These are phyloP conservation scores for Oasisia sp. DNA, from an alignment of 2,888 invertebrate species.

Conservation along the genomic window DNA sequence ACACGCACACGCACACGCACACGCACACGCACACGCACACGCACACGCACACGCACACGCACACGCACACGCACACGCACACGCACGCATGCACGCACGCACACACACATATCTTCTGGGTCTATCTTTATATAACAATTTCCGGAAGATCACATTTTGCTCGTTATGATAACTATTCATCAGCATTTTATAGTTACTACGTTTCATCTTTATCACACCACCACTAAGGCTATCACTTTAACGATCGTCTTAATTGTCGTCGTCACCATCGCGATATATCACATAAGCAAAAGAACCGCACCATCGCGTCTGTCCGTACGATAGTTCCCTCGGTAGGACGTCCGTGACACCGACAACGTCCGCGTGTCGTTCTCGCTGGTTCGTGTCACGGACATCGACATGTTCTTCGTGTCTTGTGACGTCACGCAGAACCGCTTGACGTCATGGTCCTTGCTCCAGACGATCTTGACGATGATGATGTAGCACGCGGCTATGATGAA, in stretches of 20 bases:
- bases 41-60: too few relatives aligned
- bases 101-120: too few relatives aligned
- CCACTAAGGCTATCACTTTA: not conserved
- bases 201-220: not conserved
- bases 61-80: too few relatives aligned
- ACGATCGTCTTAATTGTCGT: not conserved
- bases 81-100: too few relatives aligned
- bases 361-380: not conserved
- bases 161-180: too few relatives aligned
- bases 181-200: not conserved
- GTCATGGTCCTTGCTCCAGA: slow-evolving; percentile 79
- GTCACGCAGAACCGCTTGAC: not conserved
- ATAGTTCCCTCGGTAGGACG: not conserved
- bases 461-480: slow-evolving; percentile 88
- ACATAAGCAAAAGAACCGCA: not conserved
- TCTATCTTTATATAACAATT: too few relatives aligned
- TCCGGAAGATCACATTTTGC: too few relatives aligned
- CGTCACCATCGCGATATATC: not conserved
- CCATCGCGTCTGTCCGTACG: not conserved
- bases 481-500: slow-evolving; percentile 90
- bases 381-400: not conserved
- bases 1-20: too few relatives aligned
- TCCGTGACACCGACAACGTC: not conserved
- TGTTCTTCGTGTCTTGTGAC: not conserved
- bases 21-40: too few relatives aligned